Conservation (phyloP, 2,113 vertebrate species). For the Ramphastos sulfuratus region DNA sequence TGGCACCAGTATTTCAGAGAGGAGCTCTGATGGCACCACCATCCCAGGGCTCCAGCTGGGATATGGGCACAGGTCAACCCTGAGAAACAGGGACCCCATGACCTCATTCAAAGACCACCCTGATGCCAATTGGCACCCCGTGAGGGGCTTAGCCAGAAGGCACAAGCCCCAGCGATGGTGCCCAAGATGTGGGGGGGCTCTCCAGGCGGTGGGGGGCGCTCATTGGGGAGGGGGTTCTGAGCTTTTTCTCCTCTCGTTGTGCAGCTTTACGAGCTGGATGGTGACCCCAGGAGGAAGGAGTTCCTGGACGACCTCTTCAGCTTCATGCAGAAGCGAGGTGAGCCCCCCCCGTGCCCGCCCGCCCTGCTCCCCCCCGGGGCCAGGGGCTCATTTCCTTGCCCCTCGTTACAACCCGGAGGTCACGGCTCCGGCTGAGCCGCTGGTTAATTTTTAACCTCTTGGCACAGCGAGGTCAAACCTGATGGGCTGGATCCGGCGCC, state of each 20-base stretch:
- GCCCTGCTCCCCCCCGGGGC: neutral
- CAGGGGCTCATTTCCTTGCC: conserved; percentile 63
- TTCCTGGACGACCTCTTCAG: conserved; percentile 96
- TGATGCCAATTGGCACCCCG: fast-evolving
- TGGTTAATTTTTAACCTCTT: conserved; percentile 59
- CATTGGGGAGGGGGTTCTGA: neutral
- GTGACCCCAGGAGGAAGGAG: conserved; percentile 94
- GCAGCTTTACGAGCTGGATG: conserved; percentile 94
- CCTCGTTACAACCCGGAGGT: neutral
- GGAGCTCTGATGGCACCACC: neutral
- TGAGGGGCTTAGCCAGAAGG: fast-evolving
- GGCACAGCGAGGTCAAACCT: neutral
- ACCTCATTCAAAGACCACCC: fast-evolving
- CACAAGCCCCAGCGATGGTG: neutral
- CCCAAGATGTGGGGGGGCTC: fast-evolving
- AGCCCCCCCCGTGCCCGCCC: neutral
- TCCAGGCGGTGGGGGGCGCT: fast-evolving
- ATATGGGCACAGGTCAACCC: fast-evolving
- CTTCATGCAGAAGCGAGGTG: conserved; percentile 99
- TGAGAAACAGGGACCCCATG: neutral
- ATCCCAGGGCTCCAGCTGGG: fast-evolving
- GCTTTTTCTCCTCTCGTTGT: neutral
- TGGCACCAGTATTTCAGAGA: fast-evolving
- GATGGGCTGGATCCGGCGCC: neutral
- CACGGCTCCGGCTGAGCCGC: neutral